Evolutionary conservation across 2,888 invertebrate species (phyloP).

Genomic region (Augiades crinisus): DNA sequence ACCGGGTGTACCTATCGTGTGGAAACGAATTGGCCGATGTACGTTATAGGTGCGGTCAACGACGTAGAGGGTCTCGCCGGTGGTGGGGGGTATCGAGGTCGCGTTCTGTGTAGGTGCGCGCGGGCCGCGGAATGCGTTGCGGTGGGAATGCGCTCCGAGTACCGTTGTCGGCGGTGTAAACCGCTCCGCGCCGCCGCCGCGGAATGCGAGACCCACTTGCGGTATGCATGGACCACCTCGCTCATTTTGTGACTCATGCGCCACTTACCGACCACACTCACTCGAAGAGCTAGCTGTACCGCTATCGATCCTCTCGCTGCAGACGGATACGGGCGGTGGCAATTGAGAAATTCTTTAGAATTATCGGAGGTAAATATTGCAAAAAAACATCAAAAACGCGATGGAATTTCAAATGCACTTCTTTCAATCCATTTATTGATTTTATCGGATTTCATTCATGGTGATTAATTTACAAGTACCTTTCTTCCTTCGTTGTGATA

Average conservation of each 20-base stretch:
- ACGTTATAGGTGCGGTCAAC: conserved; percentile 45
- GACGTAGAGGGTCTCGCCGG: conserved; percentile 34
- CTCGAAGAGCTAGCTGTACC: conserved; percentile 13
- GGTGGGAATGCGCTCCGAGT: conserved; percentile 77
- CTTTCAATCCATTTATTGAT: background rate
- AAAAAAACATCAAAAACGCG: background rate
- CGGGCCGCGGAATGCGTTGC: conserved; percentile 66
- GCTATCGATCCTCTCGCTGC: conserved; percentile 13
- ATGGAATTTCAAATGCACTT: background rate
- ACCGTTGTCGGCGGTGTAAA: conserved; percentile 69
- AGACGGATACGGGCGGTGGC: background rate
- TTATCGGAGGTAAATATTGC: conserved; percentile 4
- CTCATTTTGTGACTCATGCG: conserved; percentile 65
- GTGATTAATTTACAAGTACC: background rate
- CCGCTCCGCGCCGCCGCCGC: conserved; percentile 48
- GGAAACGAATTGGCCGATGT: conserved; percentile 45
- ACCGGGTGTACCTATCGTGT: conserved; percentile 19
- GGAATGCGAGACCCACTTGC: conserved; percentile 78
- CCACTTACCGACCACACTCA: conserved; percentile 43
- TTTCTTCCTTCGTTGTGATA: background rate
- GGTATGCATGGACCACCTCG: conserved; percentile 52
- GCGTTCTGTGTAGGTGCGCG: conserved; percentile 46
- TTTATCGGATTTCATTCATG: background rate
- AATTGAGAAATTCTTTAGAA: background rate
- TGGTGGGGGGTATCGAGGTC: conserved; percentile 56